Conservation (phyloP, 2,797 vertebrate species). For the Glyptemys insculpta region DNA sequence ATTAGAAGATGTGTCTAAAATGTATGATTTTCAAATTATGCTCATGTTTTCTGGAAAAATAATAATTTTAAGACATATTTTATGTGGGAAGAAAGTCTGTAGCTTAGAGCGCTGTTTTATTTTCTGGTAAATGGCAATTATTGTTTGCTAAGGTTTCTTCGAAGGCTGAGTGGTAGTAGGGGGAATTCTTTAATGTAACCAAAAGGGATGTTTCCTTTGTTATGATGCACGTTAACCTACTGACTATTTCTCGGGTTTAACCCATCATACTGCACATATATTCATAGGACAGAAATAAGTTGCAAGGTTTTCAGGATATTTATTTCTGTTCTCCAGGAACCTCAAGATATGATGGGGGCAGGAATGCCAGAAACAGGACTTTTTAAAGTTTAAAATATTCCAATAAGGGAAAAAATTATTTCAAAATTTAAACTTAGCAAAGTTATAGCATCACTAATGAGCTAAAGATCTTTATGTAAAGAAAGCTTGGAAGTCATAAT, state of each 20-base stretch:
- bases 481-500: background rate
- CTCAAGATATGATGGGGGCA: background rate
- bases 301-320: background rate
- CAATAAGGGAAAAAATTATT: background rate
- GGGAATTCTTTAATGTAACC: background rate
- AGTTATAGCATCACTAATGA: background rate
- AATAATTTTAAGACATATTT: background rate
- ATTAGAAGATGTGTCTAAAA: background rate
- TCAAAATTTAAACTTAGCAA: background rate
- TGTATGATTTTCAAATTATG: background rate
- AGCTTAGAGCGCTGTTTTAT: background rate
- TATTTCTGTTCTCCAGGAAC: background rate
- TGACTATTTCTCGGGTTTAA: slow-evolving; percentile 57
- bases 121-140: background rate
- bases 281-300: slow-evolving; percentile 48
- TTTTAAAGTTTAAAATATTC: background rate
- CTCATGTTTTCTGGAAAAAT: background rate
- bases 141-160: background rate
- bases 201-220: slow-evolving; percentile 29
- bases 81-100: background rate
- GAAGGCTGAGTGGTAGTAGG: background rate
- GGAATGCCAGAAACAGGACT: background rate
- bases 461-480: background rate
- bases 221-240: slow-evolving; percentile 45
- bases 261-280: slow-evolving; percentile 39